These are phyloP conservation scores for Cataglyphis rosenhaueri DNA, from an alignment of 2,888 invertebrate species.

Conservation along the genomic window DNA sequence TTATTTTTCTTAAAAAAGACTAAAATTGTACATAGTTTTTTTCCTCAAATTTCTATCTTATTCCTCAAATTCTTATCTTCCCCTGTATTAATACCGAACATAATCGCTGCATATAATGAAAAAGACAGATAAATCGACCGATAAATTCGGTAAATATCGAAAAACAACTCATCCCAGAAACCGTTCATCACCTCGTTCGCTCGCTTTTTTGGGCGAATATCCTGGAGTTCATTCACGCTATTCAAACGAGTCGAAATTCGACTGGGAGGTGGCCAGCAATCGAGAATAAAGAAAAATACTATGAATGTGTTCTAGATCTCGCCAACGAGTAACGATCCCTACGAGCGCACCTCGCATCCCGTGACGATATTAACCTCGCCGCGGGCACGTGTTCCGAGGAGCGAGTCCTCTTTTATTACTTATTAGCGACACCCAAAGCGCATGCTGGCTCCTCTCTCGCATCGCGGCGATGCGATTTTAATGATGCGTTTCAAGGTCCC, in stretches of 20 bases:
- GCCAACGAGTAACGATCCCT: conserved; percentile 43
- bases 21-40: not conserved
- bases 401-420: conserved; percentile 60
- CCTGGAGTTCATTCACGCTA: not conserved
- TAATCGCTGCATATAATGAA: not conserved
- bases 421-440: conserved; percentile 60
- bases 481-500: conserved; percentile 62
- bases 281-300: conserved; percentile 17
- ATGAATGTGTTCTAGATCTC: conserved; percentile 21
- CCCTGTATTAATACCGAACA: not conserved
- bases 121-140: not conserved
- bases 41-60: not conserved
- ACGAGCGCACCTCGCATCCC: conserved; percentile 41
- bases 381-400: conserved; percentile 60
- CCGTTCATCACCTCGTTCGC: not conserved
- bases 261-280: not conserved
- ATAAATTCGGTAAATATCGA: conserved; percentile 12
- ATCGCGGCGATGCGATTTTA: conserved; percentile 60
- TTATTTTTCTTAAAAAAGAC: not conserved
- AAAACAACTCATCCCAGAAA: not conserved
- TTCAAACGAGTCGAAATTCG: conserved; percentile 15
- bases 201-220: not conserved
- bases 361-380: conserved; percentile 52
- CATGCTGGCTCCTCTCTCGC: conserved; percentile 44
- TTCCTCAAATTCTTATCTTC: not conserved